Evolutionary conservation across 2,888 invertebrate species (phyloP).

Genomic region (Rhagonycha fulva): DNA sequence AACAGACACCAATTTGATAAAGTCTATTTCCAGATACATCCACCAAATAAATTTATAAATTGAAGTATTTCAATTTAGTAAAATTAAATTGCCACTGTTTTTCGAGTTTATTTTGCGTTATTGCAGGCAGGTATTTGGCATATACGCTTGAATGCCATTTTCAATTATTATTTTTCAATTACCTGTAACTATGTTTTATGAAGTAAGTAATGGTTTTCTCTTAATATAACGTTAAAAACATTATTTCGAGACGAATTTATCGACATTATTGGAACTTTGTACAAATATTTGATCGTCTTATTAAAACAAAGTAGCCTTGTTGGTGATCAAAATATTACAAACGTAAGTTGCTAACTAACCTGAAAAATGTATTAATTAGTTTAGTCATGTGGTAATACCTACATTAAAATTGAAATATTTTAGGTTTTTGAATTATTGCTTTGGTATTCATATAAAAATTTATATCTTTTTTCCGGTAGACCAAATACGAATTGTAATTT

Average conservation of each 20-base stretch:
- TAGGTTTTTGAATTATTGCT: not conserved
- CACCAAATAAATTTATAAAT: not conserved
- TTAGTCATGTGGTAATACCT: not conserved
- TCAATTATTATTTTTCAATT: slow-evolving; percentile 15
- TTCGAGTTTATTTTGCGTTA: not conserved
- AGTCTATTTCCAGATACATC: not conserved
- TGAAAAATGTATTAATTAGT: not conserved
- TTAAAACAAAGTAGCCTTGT: not conserved
- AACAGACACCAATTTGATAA: not conserved
- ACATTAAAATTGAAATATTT: not conserved
- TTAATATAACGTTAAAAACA: not conserved
- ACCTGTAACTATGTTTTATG: not conserved
- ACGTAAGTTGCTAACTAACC: not conserved
- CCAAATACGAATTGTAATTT: not conserved
- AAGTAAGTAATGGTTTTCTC: not conserved
- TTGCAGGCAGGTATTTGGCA: not conserved
- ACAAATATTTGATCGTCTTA: not conserved
- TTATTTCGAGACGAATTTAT: not conserved
- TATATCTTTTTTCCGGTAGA: not conserved
- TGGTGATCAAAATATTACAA: not conserved
- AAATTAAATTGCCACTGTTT: not conserved
- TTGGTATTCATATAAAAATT: not conserved
- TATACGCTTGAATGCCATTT: slow-evolving; percentile 8
- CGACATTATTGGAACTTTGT: not conserved
- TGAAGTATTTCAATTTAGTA: not conserved